Conservation (phyloP, 2,797 vertebrate genomes). For the Notamacropus eugenii region DNA sequence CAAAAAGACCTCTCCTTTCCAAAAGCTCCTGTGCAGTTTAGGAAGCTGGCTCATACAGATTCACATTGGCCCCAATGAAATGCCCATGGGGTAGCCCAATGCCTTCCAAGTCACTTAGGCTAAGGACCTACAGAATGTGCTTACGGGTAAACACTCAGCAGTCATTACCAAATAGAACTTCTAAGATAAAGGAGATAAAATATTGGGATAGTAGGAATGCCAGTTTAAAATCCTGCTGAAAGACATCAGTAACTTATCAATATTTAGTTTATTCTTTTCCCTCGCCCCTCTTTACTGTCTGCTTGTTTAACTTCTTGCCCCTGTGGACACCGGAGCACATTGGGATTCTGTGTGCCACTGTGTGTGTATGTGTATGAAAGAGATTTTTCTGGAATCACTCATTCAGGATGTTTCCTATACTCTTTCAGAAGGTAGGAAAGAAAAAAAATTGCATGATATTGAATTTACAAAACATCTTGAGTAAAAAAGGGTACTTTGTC, state of each 20-base stretch:
- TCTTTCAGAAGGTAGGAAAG: slow-evolving; percentile 33
- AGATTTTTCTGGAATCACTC: neutral
- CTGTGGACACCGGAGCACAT: neutral
- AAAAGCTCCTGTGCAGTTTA: slow-evolving; percentile 9
- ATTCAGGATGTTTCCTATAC: slow-evolving; percentile 12
- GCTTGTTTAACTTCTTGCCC: slow-evolving; percentile 13
- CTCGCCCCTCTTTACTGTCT: neutral
- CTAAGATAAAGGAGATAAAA: neutral
- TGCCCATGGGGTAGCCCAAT: neutral
- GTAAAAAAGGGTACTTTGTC: slow-evolving; percentile 24
- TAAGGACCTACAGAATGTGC: neutral
- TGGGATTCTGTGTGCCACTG: neutral
- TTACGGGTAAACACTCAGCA: neutral
- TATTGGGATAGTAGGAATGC: neutral
- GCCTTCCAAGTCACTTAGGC: neutral
- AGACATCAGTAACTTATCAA: neutral
- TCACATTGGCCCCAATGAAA: neutral
- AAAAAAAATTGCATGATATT: slow-evolving; percentile 56
- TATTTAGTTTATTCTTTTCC: slow-evolving; percentile 1
- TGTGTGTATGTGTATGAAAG: neutral
- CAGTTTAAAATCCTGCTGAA: neutral
- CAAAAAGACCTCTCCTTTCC: neutral
- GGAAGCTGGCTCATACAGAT: neutral
- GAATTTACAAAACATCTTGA: slow-evolving; percentile 31
- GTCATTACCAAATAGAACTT: neutral